These are phyloP conservation scores for Diachasmimorpha longicaudata DNA, from an alignment of 1,140 invertebrate species.

Conservation along the genomic window DNA sequence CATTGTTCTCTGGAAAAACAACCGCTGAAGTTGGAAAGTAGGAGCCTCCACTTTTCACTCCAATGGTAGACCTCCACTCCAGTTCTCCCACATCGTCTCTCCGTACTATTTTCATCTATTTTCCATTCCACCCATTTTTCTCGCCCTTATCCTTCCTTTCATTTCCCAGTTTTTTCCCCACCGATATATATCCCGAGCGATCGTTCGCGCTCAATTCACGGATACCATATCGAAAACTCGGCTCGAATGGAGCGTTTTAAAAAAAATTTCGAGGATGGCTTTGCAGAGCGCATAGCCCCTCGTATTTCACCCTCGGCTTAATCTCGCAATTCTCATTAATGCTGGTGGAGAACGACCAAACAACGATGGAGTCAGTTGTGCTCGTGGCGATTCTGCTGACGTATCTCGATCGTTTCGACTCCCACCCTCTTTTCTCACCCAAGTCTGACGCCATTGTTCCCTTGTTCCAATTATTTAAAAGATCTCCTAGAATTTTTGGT, in stretches of 20 bases:
- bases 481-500: no score
- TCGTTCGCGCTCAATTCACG: neutral
- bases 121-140: neutral
- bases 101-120: no score
- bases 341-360: slow-evolving; percentile 50
- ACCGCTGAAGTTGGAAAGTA: no score
- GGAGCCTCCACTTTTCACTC: no score
- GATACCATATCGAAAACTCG: slow-evolving; percentile 17
- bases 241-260: neutral
- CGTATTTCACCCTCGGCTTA: slow-evolving; percentile 54
- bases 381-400: slow-evolving; percentile 45
- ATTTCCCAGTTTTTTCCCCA: neutral
- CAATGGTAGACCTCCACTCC: no score
- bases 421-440: neutral
- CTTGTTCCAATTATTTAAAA: no score
- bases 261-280: slow-evolving; percentile 29
- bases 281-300: slow-evolving; percentile 30
- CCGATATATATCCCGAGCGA: neutral
- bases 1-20: no score
- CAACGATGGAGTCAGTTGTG: slow-evolving; percentile 27
- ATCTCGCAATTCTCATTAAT: slow-evolving; percentile 55
- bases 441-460: neutral
- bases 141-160: neutral
- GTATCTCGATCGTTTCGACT: slow-evolving; percentile 35
- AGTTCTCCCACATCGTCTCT: no score